Evolutionary conservation across 1,140 invertebrate species (phyloP), one percentile per base, ranked within the genome.

Genomic region (Yoshiicerus persimilis): DNA sequence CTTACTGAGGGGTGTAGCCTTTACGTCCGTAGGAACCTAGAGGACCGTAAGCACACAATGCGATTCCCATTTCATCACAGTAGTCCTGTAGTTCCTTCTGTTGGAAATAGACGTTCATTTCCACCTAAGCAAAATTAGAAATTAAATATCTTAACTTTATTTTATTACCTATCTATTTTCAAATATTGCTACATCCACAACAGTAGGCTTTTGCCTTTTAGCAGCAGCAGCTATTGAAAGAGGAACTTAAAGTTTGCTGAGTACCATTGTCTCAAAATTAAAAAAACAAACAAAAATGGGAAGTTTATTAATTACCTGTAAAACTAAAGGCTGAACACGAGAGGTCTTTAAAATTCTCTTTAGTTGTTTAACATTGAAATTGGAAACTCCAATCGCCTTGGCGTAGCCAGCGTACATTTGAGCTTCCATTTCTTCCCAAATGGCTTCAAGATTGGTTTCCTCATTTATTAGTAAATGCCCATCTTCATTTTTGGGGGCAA

Each of bases 371-470:
- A 91, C 91, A 88, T 94, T 94, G 89, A 95, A 95, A 90, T 95
- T 95, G 10, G 94, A 95, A 1, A 95, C 39, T 23, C 94, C 94
- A 87, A 95, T 94, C 30, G 41, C 38, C 84, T 84, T 95, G 0
- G 94, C 93, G 16, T 97, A 93, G 1, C 97, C 97, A 85, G 95
- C 92, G 27, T 94, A 93, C 3, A 96, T 95, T 75, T 96, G 94
- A 47, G 95, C 93, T 93, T 98, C 98, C 94, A 99, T 94, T 38
- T 94, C 97, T 92, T 94, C 95, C 97, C 97, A 99, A 0, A 97
- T 97, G 90, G 98, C 97, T n/a, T 97, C 90, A 91, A 96, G 30
- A 94, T 92, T 90, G 94, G 94, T 86, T 91, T 87, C 84, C 90
- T 91, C 84, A 92, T 93, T 88, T 93, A 94, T 87, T 94, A 94